Evolutionary conservation across 2,888 invertebrate genomes (phyloP).

Genomic region (Terebella lapidaria): DNA sequence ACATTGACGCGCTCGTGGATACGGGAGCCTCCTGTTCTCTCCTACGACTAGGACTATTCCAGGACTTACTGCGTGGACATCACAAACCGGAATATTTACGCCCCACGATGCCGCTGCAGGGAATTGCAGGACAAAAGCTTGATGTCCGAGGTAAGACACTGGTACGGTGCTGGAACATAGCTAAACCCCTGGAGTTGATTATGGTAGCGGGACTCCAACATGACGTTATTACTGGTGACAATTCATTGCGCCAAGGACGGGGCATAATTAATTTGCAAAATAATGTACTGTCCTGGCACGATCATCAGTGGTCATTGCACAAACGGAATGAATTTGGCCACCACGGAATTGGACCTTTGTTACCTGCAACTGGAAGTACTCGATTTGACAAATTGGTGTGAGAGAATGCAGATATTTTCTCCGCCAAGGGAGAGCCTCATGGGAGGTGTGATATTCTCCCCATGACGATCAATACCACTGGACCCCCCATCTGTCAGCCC

Average conservation of each 20-base stretch:
- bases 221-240: background rate
- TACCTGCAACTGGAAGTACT: background rate
- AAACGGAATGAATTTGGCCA: too few relatives aligned
- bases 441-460: background rate
- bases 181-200: background rate
- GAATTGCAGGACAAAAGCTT: background rate
- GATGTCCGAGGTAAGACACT: background rate
- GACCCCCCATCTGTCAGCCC: slow-evolving; percentile 4
- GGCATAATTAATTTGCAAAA: background rate
- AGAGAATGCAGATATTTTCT: slow-evolving; percentile 6
- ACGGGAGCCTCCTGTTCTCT: slow-evolving; percentile 5
- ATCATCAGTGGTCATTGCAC: too few relatives aligned
- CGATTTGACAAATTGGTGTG: background rate
- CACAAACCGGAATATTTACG: background rate
- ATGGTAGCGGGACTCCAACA: background rate
- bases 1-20: slow-evolving; percentile 1
- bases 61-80: background rate
- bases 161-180: background rate
- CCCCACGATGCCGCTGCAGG: background rate
- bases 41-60: background rate
- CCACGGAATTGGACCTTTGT: background rate
- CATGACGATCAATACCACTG: background rate
- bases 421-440: background rate
- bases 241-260: background rate
- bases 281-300: background rate